Evolutionary conservation across 1,140 invertebrate genomes (phyloP), one percentile per base, ranked within the genome.

Genomic region (Telenomus remus): DNA sequence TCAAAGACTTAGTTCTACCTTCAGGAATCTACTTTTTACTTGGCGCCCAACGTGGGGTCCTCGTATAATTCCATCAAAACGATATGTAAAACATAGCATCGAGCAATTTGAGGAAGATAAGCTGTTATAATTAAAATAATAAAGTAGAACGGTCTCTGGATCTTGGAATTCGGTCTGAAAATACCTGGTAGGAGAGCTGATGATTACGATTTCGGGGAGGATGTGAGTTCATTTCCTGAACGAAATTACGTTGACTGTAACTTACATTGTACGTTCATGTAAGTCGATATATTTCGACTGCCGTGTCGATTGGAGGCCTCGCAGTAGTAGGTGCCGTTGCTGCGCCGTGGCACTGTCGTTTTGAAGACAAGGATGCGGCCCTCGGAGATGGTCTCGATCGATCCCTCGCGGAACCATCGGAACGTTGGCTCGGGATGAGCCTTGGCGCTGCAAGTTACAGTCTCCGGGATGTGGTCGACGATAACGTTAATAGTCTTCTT

Each of bases 181-280:
- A n/a, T n/a, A n/a, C n/a, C n/a, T n/a, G n/a, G n/a, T n/a, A n/a
- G 37, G 3, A 9, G 37, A 39, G 37, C 8, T 11, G n/a, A 11
- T 39, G 37, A 11, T 39, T n/a, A n/a, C n/a, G 37, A 11, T 39
- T 39, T 39, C 8, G 37, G n/a, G 37, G 3, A 39, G 37, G 37
- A 39, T n/a, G 19, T 27, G 37, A 39, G 9, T 2, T 39, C n/a
- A 39, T 39, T 39, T 70, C 66, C 66, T 61, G 68, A 50, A 13
- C 56, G 57, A 70, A 70, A 70, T 61, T 60, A 69, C 47, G 57
- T 70, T 49, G 46, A 46, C 8, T 6, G 35, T 34, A 6, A 92
- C 93, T 93, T 89, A 96, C 95, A 95, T 87, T 93, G 90, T 46
- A 96, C 94, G 84, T 95, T 93, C 69, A 96, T 89, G 64, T 90